phyloP scores from a whole-genome alignment of 2,888 invertebrate genomes.

The Ischnura elegans region DNA sequence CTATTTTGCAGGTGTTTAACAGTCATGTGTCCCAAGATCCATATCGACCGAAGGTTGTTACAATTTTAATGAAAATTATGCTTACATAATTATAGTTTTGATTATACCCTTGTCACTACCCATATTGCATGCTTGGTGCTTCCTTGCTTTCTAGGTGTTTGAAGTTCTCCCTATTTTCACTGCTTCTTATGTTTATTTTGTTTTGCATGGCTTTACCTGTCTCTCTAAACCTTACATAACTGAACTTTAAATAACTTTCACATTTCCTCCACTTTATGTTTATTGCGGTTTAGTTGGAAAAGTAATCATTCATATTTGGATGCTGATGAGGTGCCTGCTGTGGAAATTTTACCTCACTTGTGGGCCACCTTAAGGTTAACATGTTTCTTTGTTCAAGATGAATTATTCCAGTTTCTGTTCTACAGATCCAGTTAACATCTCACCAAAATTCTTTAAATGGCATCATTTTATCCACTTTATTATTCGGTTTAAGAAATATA shows the following conservation, averaged over 20 bases:
- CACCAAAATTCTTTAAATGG: neutral
- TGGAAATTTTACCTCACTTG: neutral
- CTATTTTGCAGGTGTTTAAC: constrained; percentile 91
- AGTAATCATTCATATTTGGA: neutral
- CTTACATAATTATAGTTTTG: constrained; percentile 51
- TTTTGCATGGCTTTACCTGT: neutral
- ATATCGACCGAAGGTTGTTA: constrained; percentile 93
- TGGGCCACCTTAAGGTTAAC: neutral
- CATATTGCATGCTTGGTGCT: constrained; percentile 14
- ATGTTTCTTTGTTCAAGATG: neutral
- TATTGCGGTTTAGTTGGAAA: neutral
- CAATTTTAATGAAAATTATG: constrained; percentile 65
- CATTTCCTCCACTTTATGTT: constrained; percentile 5
- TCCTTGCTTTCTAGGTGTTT: neutral
- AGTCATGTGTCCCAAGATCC: constrained; percentile 96
- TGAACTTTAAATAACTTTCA: neutral
- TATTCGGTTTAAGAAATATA: neutral
- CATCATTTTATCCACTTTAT: neutral
- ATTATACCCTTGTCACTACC: neutral
- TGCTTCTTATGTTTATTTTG: constrained; percentile 17
- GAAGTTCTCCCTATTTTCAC: neutral
- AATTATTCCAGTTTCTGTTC: neutral
- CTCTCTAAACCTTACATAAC: no score
- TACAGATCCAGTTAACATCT: neutral
- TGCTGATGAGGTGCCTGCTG: constrained; percentile 2